Evolutionary conservation across 92 coral and sea anemone species (phyloP).

Genomic region (Epizoanthus stellaris): DNA sequence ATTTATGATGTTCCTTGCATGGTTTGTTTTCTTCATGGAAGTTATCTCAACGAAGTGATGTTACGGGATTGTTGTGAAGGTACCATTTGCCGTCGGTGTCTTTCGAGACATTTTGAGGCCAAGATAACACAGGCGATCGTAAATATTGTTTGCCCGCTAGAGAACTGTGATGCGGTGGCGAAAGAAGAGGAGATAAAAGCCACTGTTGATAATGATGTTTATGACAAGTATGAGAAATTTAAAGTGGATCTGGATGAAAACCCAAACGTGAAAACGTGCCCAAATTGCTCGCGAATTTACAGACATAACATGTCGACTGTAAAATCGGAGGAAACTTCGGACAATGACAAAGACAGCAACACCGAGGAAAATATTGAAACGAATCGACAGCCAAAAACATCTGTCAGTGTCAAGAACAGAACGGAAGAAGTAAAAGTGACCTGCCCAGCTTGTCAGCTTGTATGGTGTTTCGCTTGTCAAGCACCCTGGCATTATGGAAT

Average conservation of each 20-base stretch:
- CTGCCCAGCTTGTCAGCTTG: constrained; percentile 77
- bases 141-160: constrained; percentile 82
- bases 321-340: background rate
- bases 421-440: constrained; percentile 70
- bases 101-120: constrained; percentile 70
- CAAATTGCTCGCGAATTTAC: constrained; percentile 83
- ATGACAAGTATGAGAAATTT: constrained; percentile 67
- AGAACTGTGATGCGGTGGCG: constrained; percentile 74
- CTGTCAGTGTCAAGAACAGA: constrained; percentile 21
- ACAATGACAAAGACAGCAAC: background rate
- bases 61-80: constrained; percentile 79
- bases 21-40: constrained; percentile 76
- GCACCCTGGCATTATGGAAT: constrained; percentile 92
- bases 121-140: constrained; percentile 79
- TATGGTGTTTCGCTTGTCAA: constrained; percentile 90
- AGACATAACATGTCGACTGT: constrained; percentile 32
- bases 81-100: constrained; percentile 68
- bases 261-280: constrained; percentile 85
- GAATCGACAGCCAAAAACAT: constrained; percentile 28
- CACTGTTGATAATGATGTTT: constrained; percentile 59
- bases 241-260: constrained; percentile 81
- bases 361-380: background rate
- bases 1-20: constrained; percentile 69
- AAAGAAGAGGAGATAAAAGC: constrained; percentile 64
- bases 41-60: constrained; percentile 59